A percentile compares a stretch with the other conserved stretches of the same genome.
phyloP scores from a whole-genome alignment of 2,888 invertebrate genomes.

The Cataglyphis livida region DNA sequence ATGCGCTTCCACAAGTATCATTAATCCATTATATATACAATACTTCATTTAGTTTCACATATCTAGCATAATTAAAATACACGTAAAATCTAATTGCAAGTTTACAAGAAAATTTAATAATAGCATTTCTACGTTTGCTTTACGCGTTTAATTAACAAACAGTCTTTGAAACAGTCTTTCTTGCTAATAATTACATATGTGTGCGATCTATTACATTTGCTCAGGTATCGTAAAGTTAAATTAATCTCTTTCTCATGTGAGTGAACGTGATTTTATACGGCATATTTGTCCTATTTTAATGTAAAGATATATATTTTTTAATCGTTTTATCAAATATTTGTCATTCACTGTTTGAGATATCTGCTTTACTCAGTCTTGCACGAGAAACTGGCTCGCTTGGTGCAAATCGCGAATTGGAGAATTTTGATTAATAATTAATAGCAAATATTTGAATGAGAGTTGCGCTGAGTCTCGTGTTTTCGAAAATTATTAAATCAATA shows the following conservation, averaged over 20 bases:
- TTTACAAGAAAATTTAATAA: background rate
- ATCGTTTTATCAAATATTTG: slow-evolving; percentile 13
- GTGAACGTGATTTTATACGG: background rate
- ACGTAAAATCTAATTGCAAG: background rate
- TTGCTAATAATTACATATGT: background rate
- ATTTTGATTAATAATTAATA: slow-evolving; percentile 23
- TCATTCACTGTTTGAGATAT: slow-evolving; percentile 1
- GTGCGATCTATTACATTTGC: background rate
- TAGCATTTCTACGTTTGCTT: background rate
- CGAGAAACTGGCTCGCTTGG: background rate
- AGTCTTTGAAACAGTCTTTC: too few relatives aligned
- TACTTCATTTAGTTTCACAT: background rate
- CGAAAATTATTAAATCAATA: background rate
- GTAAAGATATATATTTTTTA: background rate
- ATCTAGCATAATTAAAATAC: background rate
- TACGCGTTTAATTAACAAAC: background rate
- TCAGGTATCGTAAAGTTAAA: slow-evolving; percentile 1
- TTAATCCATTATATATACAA: slow-evolving; percentile 10
- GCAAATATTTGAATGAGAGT: background rate
- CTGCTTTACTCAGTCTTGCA: background rate
- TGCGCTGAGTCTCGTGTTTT: background rate
- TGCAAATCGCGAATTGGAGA: slow-evolving; percentile 15
- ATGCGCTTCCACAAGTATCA: background rate
- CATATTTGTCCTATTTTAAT: slow-evolving; percentile 1
- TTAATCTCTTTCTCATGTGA: background rate